Evolutionary conservation across 2,797 vertebrate species (phyloP), one percentile per base, ranked within the genome.

Genomic region (Premnoplex brunnescens): DNA sequence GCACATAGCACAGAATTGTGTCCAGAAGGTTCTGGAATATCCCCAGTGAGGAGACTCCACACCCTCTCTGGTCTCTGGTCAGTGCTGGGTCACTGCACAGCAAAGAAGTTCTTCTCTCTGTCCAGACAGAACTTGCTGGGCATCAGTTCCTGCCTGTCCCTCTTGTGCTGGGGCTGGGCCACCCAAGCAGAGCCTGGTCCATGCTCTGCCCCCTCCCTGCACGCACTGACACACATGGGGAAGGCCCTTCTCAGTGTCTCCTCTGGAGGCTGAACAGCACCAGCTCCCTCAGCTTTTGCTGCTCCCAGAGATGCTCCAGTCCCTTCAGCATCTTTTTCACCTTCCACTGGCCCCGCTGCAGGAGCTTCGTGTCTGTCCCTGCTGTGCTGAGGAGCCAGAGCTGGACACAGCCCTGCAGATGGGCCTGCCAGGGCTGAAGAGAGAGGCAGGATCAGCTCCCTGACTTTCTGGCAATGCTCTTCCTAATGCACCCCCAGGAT

Each of bases 51-150:
- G 56, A 81, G 26, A 36, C 55, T 17, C 11, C n/a, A 36, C 46
- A n/a, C 2, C 28, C 23, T 48, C 43, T 6, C 43, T 39, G 41
- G 14, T 7, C 22, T 15, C 78, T 59, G 8, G 30, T 59, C 44
- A 30, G 8, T 2, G 16, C 46, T 36, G 0, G 2, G 5, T 43
- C 46, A 2, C 37, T 52, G 26, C 55, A 20, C 24, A 41, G 64
- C 14, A 14, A 22, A 27, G 28, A 39, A 56, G 55, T 48, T 48
- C 23, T 67, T 67, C 43, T 18, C 21, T 3, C 0, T 79, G 11
- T 67, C 4, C 34, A 17, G 14, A 16, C 51, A 20, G 44, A 69
- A 8, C 22, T 51, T 13, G 18, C 36, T 59, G 64, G 36, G 20
- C 30, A 37, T 80, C 28, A 17, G 52, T 10, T 28, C 36, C 63